phyloP scores from a whole-genome alignment of 2,797 vertebrate species.

The Mycteria americana region DNA sequence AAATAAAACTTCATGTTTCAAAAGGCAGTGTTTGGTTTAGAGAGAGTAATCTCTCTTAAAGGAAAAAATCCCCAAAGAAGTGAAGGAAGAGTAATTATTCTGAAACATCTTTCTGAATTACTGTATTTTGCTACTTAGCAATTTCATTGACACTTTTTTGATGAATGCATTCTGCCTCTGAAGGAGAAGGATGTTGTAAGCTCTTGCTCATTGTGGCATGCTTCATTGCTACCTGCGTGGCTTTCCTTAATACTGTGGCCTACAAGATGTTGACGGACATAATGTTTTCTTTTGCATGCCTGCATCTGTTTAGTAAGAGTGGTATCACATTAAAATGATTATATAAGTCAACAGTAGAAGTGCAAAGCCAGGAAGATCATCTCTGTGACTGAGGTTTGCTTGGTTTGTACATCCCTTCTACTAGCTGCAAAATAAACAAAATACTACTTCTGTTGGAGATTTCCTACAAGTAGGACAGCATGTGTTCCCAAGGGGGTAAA shows the following conservation, averaged over 20 bases:
- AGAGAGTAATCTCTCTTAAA: neutral
- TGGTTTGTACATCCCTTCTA: neutral
- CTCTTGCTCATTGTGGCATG: neutral
- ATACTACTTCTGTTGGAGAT: neutral
- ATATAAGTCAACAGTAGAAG: neutral
- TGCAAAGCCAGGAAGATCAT: neutral
- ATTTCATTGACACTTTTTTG: neutral
- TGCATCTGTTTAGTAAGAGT: neutral
- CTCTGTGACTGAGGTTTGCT: neutral
- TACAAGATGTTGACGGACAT: neutral
- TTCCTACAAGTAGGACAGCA: neutral
- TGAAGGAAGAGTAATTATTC: neutral
- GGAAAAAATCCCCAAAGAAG: neutral
- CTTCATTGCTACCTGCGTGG: neutral
- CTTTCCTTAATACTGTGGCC: neutral
- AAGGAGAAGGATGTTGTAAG: neutral
- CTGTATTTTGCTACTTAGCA: neutral
- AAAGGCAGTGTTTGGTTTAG: neutral
- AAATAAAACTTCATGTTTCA: neutral
- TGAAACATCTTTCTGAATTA: neutral
- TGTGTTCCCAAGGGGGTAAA: neutral
- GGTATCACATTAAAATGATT: neutral
- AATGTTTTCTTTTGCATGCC: neutral
- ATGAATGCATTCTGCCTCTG: neutral
- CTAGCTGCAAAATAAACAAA: neutral